Percentiles rank a stretch among this genome's conserved stretches.
Evolutionary conservation across 2,113 vertebrate species (phyloP).

Genomic region (Xenus cinereus): DNA sequence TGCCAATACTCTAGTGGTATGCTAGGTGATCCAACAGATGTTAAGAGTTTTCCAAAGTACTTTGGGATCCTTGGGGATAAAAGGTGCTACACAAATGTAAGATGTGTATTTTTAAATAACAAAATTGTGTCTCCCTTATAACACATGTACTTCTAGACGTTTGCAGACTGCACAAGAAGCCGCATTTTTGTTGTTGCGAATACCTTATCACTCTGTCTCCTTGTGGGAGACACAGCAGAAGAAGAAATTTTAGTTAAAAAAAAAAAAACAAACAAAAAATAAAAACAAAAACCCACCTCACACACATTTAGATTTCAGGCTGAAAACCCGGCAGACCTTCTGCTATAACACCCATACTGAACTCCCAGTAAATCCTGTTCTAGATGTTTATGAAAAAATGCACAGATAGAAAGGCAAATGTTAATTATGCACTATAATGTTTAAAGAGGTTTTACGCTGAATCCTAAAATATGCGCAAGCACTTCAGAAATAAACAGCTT

Average conservation of each 20-base stretch:
- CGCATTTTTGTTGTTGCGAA: not conserved
- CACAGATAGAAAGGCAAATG: not conserved
- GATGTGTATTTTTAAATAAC: not conserved
- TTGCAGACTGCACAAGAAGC: not conserved
- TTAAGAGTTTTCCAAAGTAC: not conserved
- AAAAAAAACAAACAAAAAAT: not conserved
- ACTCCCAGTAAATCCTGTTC: not conserved
- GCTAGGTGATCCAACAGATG: not conserved
- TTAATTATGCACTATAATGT: not conserved
- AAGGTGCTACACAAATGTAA: not conserved
- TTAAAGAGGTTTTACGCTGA: not conserved
- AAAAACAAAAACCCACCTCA: not conserved
- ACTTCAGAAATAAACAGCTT: slow-evolving; percentile 2
- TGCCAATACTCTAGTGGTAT: not conserved
- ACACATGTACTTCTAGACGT: not conserved
- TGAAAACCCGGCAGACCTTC: slow-evolving; percentile 9
- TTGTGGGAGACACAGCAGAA: not conserved
- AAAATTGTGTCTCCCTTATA: not conserved
- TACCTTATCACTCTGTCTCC: not conserved
- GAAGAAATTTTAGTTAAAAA: not conserved
- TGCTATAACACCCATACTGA: not conserved
- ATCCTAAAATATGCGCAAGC: not conserved
- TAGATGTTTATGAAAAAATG: not conserved
- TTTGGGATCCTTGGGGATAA: not conserved
- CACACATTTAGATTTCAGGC: not conserved